These are phyloP conservation scores for Strigamia transsilvanica DNA, from an alignment of 2,888 invertebrate genomes.

Conservation along the genomic window DNA sequence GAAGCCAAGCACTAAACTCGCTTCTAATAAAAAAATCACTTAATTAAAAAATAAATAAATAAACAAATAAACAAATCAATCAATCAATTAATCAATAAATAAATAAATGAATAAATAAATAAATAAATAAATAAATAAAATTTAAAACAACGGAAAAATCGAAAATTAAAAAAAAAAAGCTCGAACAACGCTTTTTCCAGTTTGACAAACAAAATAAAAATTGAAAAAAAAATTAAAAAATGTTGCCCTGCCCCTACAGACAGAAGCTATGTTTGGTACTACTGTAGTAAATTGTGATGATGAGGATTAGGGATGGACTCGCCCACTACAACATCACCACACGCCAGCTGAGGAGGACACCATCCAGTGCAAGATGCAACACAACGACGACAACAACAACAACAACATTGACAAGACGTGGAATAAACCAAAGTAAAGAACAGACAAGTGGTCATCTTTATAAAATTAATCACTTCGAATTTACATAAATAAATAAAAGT, in stretches of 20 bases:
- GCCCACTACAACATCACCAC: constrained; percentile 44
- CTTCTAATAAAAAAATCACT: constrained; percentile 2
- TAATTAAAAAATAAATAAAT: neutral
- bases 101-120: neutral
- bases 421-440: neutral
- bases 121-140: neutral
- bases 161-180: neutral
- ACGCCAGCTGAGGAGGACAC: constrained; percentile 34
- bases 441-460: neutral
- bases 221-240: neutral
- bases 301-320: constrained; percentile 19
- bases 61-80: too few relatives aligned
- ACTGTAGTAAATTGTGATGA: constrained; percentile 17
- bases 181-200: constrained; percentile 32
- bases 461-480: neutral
- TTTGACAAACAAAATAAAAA: neutral
- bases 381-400: constrained; percentile 1
- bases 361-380: constrained; percentile 20
- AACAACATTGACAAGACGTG: constrained; percentile 14
- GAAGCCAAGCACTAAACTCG: constrained; percentile 42
- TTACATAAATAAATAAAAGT: neutral
- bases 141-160: too few relatives aligned
- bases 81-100: neutral
- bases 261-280: constrained; percentile 23
- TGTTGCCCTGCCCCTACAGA: constrained; percentile 20